phyloP scores from a whole-genome alignment of 2,113 vertebrate genomes.

The Myrmophylax atrothorax region DNA sequence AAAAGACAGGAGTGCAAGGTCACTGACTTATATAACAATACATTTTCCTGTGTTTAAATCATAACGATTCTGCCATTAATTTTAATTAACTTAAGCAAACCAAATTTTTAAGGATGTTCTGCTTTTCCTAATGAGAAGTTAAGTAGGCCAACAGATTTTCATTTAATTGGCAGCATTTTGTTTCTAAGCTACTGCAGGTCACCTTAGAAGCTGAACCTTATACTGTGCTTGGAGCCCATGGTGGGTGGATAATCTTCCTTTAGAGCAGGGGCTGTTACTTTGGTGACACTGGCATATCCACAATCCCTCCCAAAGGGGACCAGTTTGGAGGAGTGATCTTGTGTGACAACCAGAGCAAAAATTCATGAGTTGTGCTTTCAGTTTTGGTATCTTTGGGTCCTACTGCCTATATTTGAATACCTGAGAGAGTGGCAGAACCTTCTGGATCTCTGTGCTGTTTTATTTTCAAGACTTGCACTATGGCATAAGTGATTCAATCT shows the following conservation, averaged over 20 bases:
- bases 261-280: not conserved
- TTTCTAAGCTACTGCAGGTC: not conserved
- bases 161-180: not conserved
- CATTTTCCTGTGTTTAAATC: not conserved
- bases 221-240: not conserved
- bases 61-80: not conserved
- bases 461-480: not conserved
- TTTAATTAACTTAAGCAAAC: slow-evolving; percentile 17
- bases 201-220: not conserved
- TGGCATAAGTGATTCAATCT: not conserved
- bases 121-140: not conserved
- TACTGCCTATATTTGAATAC: not conserved
- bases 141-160: not conserved
- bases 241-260: not conserved
- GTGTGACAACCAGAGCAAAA: not conserved
- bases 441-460: not conserved
- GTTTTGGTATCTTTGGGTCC: not conserved
- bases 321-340: not conserved
- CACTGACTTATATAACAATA: not conserved
- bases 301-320: not conserved
- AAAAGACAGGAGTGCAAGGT: not conserved
- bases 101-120: not conserved
- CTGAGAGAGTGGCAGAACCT: not conserved
- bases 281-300: not conserved
- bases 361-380: not conserved